Conservation (phyloP, 2,113 vertebrate genomes). For the Carassius carassius region DNA sequence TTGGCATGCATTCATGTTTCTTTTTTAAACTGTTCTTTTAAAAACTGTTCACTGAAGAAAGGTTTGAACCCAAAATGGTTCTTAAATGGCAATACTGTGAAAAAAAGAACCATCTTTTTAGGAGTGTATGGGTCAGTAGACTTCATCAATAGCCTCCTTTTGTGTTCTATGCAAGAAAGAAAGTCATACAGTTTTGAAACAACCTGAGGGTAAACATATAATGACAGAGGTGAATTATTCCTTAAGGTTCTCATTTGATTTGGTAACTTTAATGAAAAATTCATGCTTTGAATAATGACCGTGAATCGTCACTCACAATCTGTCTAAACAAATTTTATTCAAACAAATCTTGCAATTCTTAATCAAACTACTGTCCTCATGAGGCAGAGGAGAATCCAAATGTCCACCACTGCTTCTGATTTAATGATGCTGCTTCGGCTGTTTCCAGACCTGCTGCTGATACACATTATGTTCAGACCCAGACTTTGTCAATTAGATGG, state of each 20-base stretch:
- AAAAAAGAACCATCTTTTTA: too few species aligned
- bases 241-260: background rate
- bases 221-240: background rate
- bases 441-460: slow-evolving; percentile 31
- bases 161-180: background rate
- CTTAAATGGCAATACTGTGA: too few species aligned
- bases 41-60: too few species aligned
- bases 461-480: slow-evolving; percentile 18
- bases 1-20: too few species aligned
- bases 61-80: too few species aligned
- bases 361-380: background rate
- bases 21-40: too few species aligned
- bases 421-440: slow-evolving; percentile 32
- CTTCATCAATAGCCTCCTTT: background rate
- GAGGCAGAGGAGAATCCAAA: slow-evolving; percentile 12
- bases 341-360: background rate
- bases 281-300: background rate
- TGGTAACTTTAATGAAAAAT: background rate
- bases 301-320: too few species aligned
- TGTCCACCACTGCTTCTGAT: slow-evolving; percentile 12
- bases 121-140: background rate
- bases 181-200: background rate
- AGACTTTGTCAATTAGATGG: slow-evolving; percentile 8
- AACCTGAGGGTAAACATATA: background rate
- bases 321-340: background rate